These are phyloP conservation scores for Orientallactaga bullata DNA, from an alignment of 2,113 vertebrate species.

Conservation along the genomic window DNA sequence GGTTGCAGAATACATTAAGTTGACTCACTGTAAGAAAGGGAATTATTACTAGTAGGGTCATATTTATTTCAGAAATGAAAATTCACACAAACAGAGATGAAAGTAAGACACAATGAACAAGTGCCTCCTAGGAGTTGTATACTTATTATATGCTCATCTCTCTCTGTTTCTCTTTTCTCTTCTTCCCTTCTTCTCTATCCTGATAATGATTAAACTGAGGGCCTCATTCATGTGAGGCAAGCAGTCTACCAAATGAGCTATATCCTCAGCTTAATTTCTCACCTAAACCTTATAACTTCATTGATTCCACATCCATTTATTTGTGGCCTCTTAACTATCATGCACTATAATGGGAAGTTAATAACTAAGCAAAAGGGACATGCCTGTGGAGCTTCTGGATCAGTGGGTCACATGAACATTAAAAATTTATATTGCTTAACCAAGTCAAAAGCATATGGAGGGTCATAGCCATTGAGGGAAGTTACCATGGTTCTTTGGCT, in stretches of 20 bases:
- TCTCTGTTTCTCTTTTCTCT: background rate
- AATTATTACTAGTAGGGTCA: background rate
- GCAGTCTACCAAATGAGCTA: background rate
- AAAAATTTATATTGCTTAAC: background rate
- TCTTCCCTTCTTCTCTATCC: background rate
- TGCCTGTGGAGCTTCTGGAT: background rate
- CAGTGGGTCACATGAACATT: background rate
- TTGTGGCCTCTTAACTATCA: background rate
- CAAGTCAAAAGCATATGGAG: too few species aligned
- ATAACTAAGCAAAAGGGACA: background rate
- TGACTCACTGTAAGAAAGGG: background rate
- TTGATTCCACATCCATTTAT: background rate
- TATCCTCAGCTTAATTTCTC: background rate
- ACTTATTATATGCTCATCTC: background rate
- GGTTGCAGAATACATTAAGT: background rate
- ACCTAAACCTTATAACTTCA: background rate
- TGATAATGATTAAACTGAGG: background rate
- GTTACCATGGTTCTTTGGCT: background rate
- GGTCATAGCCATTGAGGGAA: background rate
- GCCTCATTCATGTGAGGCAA: background rate
- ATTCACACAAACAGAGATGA: background rate
- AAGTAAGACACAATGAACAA: background rate
- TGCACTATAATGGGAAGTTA: background rate
- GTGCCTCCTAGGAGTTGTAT: background rate
- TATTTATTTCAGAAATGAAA: background rate